Evolutionary conservation across 2,113 vertebrate genomes (phyloP), one percentile per base, ranked within the genome.

Genomic region (Cyprinodon variegatus): DNA sequence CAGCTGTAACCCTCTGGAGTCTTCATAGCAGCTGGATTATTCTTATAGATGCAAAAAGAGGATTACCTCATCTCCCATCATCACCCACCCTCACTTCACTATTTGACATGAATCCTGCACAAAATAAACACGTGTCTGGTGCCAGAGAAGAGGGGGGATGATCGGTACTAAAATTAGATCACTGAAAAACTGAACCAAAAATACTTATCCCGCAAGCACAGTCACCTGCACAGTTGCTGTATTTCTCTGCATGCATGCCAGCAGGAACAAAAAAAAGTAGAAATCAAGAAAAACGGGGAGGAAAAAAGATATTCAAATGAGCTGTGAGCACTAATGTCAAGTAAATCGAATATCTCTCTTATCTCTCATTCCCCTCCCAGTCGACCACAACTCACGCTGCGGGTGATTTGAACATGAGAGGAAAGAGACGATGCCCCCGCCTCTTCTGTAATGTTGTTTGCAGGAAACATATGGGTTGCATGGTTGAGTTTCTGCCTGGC

Each of bases 381-480:
- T 88, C 95, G 87, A 93, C 95, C 94, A 92, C 94, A 93, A 92
- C 94, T 93, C 91, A 91, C 93, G 83, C 93, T 93, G 82, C 1
- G 86, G 92, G 81, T 93, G 82, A 65, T 85, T 65, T 77, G 68
- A 90, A 83, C 85, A 86, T 72, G 75, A 85, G 78, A 83, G 86
- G 68, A 85, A 79, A 70, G 62, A 12, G 38, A 83, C 73, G 22
- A 43, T 62, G 68, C 69, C 78, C 65, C 74, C 45, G 75, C 69
- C 45, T 86, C 65, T 69, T 75, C 65, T 76, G 61, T 77, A 74
- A 72, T 77, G 77, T 77, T 76, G 61, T 83, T 22, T 65, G 67
- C 61, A 20, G 85, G 66, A 80, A 85, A 72, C 78, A 65, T 89
- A 84, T 87, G 79, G 86, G 89, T 78, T 41, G 74, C 74, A 57